Evolutionary conservation across 2,888 invertebrate species (phyloP), one percentile per base, ranked within the genome.

Genomic region (Acleris emargana): DNA sequence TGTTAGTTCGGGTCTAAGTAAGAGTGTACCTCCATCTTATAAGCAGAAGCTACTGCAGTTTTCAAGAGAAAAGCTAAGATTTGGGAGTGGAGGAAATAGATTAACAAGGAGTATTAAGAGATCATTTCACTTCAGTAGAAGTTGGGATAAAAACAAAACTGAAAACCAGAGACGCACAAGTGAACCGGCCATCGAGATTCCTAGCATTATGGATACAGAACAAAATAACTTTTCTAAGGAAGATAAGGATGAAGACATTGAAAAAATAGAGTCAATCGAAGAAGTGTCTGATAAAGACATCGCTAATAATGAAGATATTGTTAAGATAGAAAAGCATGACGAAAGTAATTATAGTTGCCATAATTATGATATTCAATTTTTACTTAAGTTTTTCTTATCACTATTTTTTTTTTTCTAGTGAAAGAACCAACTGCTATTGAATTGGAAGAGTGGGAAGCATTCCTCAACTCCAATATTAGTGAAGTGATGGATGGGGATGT

Each of bases 381-480:
- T 38, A 32, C 13, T 38, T 38, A 4, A 4, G 13, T 13, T 38
- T 13, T 38, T 38, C 11, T 38, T 13, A 13, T 13, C 13, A 38
- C 38, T 38, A 38, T 62, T 28, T 47, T 43, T 64, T 9, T 54
- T 1, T 68, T 83, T 77, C 16, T 81, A 92, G 91, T 82, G 11
- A 89, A 88, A 72, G 90, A 90, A 75, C 94, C 94, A 51, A 93
- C 94, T 3, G 95, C 96, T 3, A 96, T 97, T 67, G 97, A 97
- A 82, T 94, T 96, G 71, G 97, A 97, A 70, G 97, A 97, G 84
- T 97, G 97, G 97, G 92, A 97, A 69, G 97, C 96, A 1, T 97
- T 97, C 83, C 86, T 97, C 1, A 95, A 96, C 76, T 94, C 95
- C 13, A 96, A 96, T 17, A 96, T 97, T 84, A 95, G 95, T 80